These are phyloP conservation scores for Nudaria mundana DNA, from an alignment of 2,888 invertebrate genomes.

Conservation along the genomic window DNA sequence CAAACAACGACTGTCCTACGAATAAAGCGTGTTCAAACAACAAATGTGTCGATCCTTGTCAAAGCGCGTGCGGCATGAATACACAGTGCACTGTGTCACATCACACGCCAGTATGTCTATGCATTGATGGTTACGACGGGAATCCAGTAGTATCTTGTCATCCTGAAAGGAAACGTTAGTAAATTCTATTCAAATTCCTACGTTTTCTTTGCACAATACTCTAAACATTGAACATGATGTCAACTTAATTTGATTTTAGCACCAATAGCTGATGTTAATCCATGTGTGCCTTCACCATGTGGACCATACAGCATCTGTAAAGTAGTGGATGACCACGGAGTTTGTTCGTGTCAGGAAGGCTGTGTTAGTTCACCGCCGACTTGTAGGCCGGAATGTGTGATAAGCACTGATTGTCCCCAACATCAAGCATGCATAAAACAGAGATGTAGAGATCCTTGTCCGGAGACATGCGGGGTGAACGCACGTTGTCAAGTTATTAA, in stretches of 20 bases:
- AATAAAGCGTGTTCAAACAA: slow-evolving; percentile 91
- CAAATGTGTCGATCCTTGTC: slow-evolving; percentile 92
- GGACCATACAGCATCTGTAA: slow-evolving; percentile 89
- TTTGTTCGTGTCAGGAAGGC: slow-evolving; percentile 89
- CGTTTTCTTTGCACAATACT: background rate
- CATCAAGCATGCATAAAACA: slow-evolving; percentile 87
- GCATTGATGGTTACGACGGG: slow-evolving; percentile 88
- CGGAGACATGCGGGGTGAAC: slow-evolving; percentile 87
- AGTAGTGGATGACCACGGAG: slow-evolving; percentile 86
- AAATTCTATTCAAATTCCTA: slow-evolving; percentile 17
- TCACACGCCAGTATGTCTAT: slow-evolving; percentile 91
- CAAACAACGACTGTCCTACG: slow-evolving; percentile 89
- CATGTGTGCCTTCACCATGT: slow-evolving; percentile 88
- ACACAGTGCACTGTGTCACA: slow-evolving; percentile 91
- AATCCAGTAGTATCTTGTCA: slow-evolving; percentile 85
- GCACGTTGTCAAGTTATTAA: slow-evolving; percentile 88
- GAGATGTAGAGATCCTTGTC: slow-evolving; percentile 89
- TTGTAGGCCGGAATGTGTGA: slow-evolving; percentile 89
- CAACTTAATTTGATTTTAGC: slow-evolving; percentile 52
- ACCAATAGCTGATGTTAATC: slow-evolving; percentile 75
- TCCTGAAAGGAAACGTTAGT: slow-evolving; percentile 67
- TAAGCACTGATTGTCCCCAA: slow-evolving; percentile 88
- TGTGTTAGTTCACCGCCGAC: slow-evolving; percentile 89
- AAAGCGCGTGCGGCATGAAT: slow-evolving; percentile 89
- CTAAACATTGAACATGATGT: no score